phyloP scores from a whole-genome alignment of 2,113 vertebrate genomes.

The Gallinago undulata region DNA sequence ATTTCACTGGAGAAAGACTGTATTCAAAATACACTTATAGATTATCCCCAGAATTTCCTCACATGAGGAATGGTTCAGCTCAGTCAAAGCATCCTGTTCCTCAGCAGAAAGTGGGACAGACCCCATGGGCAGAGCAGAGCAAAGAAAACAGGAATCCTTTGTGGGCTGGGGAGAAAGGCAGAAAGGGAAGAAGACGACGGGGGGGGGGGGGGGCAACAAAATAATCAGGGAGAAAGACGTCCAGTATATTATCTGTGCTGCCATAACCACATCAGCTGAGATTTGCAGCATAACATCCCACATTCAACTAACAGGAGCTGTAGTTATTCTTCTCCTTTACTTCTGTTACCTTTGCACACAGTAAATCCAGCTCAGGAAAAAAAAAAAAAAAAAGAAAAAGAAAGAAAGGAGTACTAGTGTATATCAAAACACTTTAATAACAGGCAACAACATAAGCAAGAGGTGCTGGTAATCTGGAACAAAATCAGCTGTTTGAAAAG shows the following conservation, averaged over 20 bases:
- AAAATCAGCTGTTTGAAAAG: not conserved
- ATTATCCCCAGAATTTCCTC: not conserved
- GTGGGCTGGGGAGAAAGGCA: fast-evolving
- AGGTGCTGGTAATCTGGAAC: not conserved
- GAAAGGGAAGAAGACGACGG: not conserved
- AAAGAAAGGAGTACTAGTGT: not conserved
- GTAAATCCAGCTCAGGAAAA: not conserved
- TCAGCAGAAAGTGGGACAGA: not conserved
- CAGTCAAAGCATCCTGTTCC: not conserved
- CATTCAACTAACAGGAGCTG: not conserved
- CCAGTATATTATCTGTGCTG: not conserved
- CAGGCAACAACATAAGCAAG: not conserved
- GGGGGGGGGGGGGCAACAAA: not conserved
- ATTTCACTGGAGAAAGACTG: not conserved
- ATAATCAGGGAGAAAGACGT: not conserved
- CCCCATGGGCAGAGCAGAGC: not conserved
- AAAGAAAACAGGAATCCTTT: not conserved
- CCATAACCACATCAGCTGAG: fast-evolving
- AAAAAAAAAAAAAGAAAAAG: too few relatives aligned
- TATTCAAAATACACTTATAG: not conserved
- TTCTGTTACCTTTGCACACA: not conserved
- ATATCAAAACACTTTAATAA: not conserved
- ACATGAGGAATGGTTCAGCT: not conserved
- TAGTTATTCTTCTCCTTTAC: not conserved
- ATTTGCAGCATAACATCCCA: not conserved